Base-by-base conservation (phyloP, 2,888 invertebrate species). In the Tineola bisselliella region DNA sequence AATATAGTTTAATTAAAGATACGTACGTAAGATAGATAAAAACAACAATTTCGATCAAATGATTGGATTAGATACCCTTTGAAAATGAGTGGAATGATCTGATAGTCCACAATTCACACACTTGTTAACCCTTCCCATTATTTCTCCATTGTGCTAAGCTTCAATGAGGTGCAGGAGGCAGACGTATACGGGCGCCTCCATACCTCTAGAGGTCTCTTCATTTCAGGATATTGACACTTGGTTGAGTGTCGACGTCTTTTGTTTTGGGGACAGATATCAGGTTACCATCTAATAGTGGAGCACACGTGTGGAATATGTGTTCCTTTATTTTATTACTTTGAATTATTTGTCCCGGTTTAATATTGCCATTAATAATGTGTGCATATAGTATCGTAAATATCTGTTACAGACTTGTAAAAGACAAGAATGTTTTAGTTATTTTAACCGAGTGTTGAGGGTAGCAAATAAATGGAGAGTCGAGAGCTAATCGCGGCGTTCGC, bases 141-240 rank as follows among this genome's bases (percentile, higher is more conserved):
- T 58, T 33, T 58, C 30, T 58, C 17, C 25, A 54, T 54, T 54
- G 54, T 54, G 5, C 12, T 8, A 5, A 17, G 15, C n/a, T 17
- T 25, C 17, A 54, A 54, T 25, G 54, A 54, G 25, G 54, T 25
- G 54, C 75, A 77, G 79, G 25, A 25, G 4, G 54, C 75, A 77
- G 79, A 70, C 72, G 70, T 73, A 84, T 86, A 81, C 78, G 86
- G 87, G 84, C 83, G 71, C 81, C 84, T 84, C 84, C 43, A 60
- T 61, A 15, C 31, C 61, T 54, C 44, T 58, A 43, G 52, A 71
- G 71, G 70, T 72, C 70, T 69, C 71, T 69, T 69, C 73, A 71
- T 72, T 25, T 67, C 66, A 81, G 84, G 84, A 84, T 84, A 81
- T 81, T 83, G 83, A 84, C 84, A 87, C 86, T 86, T 82, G 71